Base-by-base conservation (phyloP, 2,888 invertebrate genomes). In the Homarus gammarus region DNA sequence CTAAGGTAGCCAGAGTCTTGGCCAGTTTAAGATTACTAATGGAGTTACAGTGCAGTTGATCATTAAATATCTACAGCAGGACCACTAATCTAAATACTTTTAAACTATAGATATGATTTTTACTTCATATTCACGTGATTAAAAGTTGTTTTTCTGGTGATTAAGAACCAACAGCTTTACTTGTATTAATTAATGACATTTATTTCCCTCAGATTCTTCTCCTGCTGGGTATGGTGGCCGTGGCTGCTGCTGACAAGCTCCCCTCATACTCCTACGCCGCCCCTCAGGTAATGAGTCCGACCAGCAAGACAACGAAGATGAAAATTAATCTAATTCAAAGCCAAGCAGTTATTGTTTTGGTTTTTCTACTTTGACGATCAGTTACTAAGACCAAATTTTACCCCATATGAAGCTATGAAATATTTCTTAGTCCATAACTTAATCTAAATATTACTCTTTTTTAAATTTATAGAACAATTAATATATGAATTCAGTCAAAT, bases 211-310 rank as follows among this genome's bases (percentile, higher is more conserved):
- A 75, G 75, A 33, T 75, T 12, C 38, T 75, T n/a, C 3, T 75
- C 1, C n/a, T 75, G 22, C n/a, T 75, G 75, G 40, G 44, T 40
- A 6, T 75, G 15, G 27, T 44, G 44, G 75, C 44, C 27, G 44
- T 44, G 40, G 75, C 27, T 1, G 75, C 31, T n/a, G 75, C 75
- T 1, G 75, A 75, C 49, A 44, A 40, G 40, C 40, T 40, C 1
- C 75, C 75, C 0, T n/a, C 75, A n/a, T 75, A 15, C 44, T 75
- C 75, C 10, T 75, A 75, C n/a, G 75, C n/a, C n/a, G 44, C 75
- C 15, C 75, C 75, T 27, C 44, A 75, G 75, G 75, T 75, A 75
- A 75, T 44, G 27, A 1, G 5, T 38, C 56, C 3, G 1, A 18
- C 56, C 22, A 22, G 56, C 18, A 18, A 56, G 18, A 56, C 56